Conservation (phyloP, 53 echinoderm and acorn worm species). For the Luidia sarsii region DNA sequence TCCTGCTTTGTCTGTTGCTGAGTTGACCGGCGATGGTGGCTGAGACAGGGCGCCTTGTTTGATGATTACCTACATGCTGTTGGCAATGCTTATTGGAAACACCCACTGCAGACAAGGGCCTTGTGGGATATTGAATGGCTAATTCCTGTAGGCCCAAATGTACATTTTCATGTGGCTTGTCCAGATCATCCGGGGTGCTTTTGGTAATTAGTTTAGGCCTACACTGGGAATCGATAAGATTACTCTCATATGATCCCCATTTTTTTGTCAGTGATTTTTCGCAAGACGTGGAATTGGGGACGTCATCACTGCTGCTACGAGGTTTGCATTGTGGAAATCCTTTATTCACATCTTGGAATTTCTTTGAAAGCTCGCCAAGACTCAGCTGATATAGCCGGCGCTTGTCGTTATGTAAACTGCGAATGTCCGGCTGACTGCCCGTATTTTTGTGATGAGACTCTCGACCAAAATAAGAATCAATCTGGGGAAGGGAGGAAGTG, state of each 20-base stretch:
- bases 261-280: background rate
- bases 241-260: background rate
- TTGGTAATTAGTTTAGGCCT: background rate
- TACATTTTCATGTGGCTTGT: background rate
- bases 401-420: constrained; percentile 6
- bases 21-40: constrained; percentile 15
- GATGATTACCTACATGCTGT: background rate
- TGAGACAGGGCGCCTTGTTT: constrained; percentile 30
- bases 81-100: constrained; percentile 32
- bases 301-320: background rate
- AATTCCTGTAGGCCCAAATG: background rate
- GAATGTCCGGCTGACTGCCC: constrained; percentile 15
- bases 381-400: constrained; percentile 16
- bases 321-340: constrained; percentile 6
- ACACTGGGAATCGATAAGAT: background rate
- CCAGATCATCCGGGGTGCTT: background rate
- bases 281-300: background rate
- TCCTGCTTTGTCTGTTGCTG: constrained; percentile 15
- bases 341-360: background rate
- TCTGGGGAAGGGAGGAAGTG: background rate
- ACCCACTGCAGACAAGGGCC: background rate
- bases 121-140: background rate
- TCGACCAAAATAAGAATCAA: background rate
- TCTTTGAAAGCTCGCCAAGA: constrained; percentile 19
- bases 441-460: background rate